Evolutionary conservation across 2,113 vertebrate species (phyloP), one percentile per base, ranked within the genome.

Genomic region (Salvelinus sp.): DNA sequence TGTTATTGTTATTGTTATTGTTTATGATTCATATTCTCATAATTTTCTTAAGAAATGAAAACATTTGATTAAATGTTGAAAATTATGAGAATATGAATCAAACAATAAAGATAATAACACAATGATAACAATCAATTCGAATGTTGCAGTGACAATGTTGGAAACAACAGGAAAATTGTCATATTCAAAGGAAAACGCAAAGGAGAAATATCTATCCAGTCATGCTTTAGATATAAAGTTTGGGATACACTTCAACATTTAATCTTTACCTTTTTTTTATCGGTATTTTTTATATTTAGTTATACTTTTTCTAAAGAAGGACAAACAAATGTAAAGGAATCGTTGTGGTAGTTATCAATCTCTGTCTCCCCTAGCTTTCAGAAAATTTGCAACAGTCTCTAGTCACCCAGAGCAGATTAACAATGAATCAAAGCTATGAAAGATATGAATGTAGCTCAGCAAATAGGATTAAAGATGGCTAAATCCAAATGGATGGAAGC

Each of bases 381-480:
- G 92, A 91, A 93, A 84, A 91, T 90, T 94, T 93, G 93, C 86
- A 95, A 93, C 93, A 92, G 93, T 93, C 92, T 92, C 88, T 89
- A 87, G 93, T 92, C 91, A 91, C 75, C 92, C 50, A 14, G 4
- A 54, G 50, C 83, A 86, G 85, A 90, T 91, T 90, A 94, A 93
- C 91, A 89, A 91, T 89, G 93, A 95, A 94, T 94, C 93, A 95
- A 94, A 95, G 93, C 93, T 91, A 90, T 90, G 92, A 93, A 87
- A 93, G 94, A 94, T 93, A 92, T 94, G 93, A 94, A 94, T 91
- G 94, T 93, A 94, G 91, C 92, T 93, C 92, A 94, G 93, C 91
- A 95, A 96, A 96, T 95, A 94, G 95, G 95, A 97, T 98, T 96
- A 97, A 85, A 84, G 87, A 93, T 90, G 93, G 89, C 91, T 94